Base-by-base conservation (phyloP, 1,140 invertebrate genomes). In the Glossosoma conforme region DNA sequence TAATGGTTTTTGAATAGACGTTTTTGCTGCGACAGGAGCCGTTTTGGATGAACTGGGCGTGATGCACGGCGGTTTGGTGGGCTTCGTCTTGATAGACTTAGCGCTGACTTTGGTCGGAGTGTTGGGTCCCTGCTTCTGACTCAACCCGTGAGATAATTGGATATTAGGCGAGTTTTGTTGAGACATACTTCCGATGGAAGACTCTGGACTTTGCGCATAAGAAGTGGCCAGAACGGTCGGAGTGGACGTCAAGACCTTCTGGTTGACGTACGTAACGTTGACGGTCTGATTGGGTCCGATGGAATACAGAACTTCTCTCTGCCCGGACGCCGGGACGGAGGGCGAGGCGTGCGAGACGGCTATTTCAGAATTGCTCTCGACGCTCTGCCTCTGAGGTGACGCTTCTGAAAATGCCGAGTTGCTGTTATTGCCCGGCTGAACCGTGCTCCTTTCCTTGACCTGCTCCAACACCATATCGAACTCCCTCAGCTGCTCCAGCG, bases 401-500 rank as follows among this genome's bases (percentile, higher is more conserved):
- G 50, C 38, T 17, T 58, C 56, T 9, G 56, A 54, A 47, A 58
- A 58, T 35, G 49, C 47, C 4, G 56, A 54, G 45, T 56, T 57
- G 21, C 54, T 52, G 21, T 68, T 58, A 21, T 37, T 54, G 21
- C 53, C 54, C 2, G 72, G 70, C 52, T 78, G 78, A 2, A 79
- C 79, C 1, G 78, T 81, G 49, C 83, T 85, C 30, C 84, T 68
- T 64, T 87, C 85, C 61, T 88, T 87, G 1, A 88, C 81, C 68
- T 88, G 84, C 63, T 90, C 86, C 32, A 89, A 69, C 1, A 90
- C 86, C 66, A 85, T 86, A 63, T 90, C 87, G 61, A 90, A 90
- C 65, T 90, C 87, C 24, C 86, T 70, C 4, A 90, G 62, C 59
- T 89, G 86, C 63, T 90, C 86, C 17, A 88, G 64, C 8, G 86